Conservation (phyloP, 2,113 vertebrate genomes). For the Butorides virescens region DNA sequence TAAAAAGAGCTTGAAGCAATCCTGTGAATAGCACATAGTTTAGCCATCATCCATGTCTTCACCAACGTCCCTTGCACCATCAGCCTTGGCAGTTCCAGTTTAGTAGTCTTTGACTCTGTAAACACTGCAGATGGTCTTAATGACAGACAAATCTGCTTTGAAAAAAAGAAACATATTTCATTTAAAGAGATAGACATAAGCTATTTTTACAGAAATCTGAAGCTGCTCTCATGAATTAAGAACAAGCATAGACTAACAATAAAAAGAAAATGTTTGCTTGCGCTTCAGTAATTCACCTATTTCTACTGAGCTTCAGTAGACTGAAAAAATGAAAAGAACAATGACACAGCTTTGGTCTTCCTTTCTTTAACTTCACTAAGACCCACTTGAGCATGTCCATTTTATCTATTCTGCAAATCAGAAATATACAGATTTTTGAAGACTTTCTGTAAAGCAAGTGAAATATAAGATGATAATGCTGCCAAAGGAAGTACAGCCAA, state of each 20-base stretch:
- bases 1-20: background rate
- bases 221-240: background rate
- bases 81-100: background rate
- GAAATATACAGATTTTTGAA: background rate
- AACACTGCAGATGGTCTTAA: background rate
- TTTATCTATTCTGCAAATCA: background rate
- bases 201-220: background rate
- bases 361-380: background rate
- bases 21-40: background rate
- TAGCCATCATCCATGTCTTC: background rate
- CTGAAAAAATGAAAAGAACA: background rate
- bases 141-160: background rate
- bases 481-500: background rate
- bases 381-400: background rate
- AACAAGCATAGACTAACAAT: background rate
- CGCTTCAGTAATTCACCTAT: background rate
- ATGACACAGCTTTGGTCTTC: background rate
- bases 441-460: background rate
- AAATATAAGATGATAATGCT: background rate
- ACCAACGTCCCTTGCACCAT: background rate
- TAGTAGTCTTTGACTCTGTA: background rate
- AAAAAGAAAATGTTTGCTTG: background rate
- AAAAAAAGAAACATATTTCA: background rate
- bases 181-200: background rate
- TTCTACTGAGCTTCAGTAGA: background rate